Conservation (phyloP, 2,113 vertebrate species). For the Thalassoma bifasciatum region DNA sequence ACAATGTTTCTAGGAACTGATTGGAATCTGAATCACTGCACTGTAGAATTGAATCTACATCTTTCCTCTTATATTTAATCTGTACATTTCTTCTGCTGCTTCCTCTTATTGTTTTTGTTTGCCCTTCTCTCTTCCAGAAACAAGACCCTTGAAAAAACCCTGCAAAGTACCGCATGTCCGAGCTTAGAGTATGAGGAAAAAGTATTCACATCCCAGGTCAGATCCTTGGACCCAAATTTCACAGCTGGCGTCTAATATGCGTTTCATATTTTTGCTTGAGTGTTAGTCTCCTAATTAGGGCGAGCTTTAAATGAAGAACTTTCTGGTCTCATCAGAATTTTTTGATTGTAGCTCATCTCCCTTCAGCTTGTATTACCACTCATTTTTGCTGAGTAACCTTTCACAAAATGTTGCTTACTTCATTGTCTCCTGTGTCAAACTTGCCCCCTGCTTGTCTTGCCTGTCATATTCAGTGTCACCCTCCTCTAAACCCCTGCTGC, state of each 20-base stretch:
- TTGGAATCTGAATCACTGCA: no score
- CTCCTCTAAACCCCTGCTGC: slow-evolving; percentile 12
- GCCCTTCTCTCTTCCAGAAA: slow-evolving; percentile 57
- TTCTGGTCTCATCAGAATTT: neutral
- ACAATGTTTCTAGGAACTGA: no score
- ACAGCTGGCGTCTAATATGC: slow-evolving; percentile 27
- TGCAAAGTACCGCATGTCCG: slow-evolving; percentile 63
- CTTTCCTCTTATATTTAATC: neutral
- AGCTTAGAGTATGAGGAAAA: slow-evolving; percentile 75
- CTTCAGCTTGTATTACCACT: neutral
- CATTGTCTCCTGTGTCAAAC: slow-evolving; percentile 23
- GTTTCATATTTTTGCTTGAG: slow-evolving; percentile 7
- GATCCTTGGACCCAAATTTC: slow-evolving; percentile 1
- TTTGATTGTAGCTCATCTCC: neutral
- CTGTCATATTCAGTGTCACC: slow-evolving; percentile 6
- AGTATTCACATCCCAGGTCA: slow-evolving; percentile 82
- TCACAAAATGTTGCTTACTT: slow-evolving; percentile 33
- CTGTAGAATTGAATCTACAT: no score
- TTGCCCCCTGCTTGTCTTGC: slow-evolving; percentile 1
- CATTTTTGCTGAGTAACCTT: slow-evolving; percentile 17
- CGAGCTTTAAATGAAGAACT: neutral
- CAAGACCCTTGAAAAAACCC: slow-evolving; percentile 62
- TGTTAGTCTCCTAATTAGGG: neutral
- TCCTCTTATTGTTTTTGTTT: neutral
- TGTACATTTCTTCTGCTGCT: neutral